A percentile compares a stretch with the other conserved stretches of the same genome.
Conservation (phyloP, 2,113 vertebrate genomes). For the Crotalus tigris region DNA sequence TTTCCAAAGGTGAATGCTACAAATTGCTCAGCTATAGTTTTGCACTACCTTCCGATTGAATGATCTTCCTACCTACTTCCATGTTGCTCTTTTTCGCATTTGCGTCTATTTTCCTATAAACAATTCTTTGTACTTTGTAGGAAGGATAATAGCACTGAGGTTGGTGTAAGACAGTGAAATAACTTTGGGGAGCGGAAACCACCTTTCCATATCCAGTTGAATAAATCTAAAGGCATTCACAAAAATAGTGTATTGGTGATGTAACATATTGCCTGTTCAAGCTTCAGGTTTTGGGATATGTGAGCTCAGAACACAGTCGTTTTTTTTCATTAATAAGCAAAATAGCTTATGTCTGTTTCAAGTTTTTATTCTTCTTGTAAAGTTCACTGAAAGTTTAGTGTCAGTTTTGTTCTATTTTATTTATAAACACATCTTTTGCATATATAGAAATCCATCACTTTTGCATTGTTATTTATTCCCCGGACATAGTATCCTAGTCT, state of each 20-base stretch:
- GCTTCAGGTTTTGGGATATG: neutral
- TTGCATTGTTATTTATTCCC: neutral
- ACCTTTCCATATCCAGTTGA: neutral
- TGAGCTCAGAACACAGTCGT: neutral
- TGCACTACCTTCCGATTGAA: neutral
- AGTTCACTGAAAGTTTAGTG: neutral
- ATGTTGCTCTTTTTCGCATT: neutral
- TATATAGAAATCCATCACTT: too few relatives aligned
- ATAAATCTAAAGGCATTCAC: neutral
- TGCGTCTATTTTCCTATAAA: neutral
- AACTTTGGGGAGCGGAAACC: neutral
- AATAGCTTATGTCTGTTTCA: neutral
- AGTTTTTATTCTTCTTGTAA: neutral
- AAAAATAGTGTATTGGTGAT: neutral
- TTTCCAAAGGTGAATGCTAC: neutral
- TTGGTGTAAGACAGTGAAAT: neutral
- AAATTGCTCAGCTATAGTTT: neutral
- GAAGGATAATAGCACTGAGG: neutral
- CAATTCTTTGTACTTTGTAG: neutral
- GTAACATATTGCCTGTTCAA: neutral
- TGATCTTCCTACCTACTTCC: neutral
- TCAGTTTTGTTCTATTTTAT: neutral
- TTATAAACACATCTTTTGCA: neutral
- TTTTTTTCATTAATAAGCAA: neutral
- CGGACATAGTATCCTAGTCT: neutral